Conservation (phyloP, 2,113 vertebrate genomes). For the western clawed frog (Xenopus tropicalis) region UCB_Xtro_10.0 CM004448.2:31799001-31799500, state of each 20-base stretch:
- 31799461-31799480: too few relatives aligned
- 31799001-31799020: background rate
- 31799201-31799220: conserved; percentile 76
- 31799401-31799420: background rate
- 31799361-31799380: background rate
- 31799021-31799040: too few relatives aligned
- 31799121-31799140: conserved; percentile 74
- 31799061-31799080: conserved; percentile 3
- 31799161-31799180: conserved; percentile 59
- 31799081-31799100: conserved; percentile 60
- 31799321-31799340: background rate
- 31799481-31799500: too few relatives aligned
- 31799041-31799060: background rate
- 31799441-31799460: too few relatives aligned
- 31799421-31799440: too few relatives aligned
- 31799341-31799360: background rate
- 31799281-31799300: conserved; percentile 68
- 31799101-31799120: conserved; percentile 77
- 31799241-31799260: conserved; percentile 76
- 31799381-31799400: background rate
- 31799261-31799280: conserved; percentile 69
- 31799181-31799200: conserved; percentile 68
- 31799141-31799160: conserved; percentile 57
- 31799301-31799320: conserved; percentile 2
- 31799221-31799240: conserved; percentile 71